These are phyloP conservation scores for Sinohyriopsis cumingii DNA, from an alignment of 2,888 invertebrate genomes.

Conservation along the genomic window DNA sequence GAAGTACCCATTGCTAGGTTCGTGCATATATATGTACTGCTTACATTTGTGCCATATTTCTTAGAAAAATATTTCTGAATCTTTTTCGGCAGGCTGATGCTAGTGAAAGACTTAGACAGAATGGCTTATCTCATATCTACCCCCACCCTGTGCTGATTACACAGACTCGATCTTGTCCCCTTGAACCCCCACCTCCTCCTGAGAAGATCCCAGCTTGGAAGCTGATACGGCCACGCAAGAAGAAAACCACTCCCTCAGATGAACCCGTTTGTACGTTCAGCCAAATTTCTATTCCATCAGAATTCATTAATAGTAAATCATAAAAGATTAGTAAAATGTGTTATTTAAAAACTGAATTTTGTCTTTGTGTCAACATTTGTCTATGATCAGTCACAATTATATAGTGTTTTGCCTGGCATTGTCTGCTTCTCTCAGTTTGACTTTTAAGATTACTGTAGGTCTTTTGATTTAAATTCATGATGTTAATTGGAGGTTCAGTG, in stretches of 20 bases:
- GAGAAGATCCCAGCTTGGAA: conserved; percentile 71
- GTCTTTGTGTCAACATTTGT: too few relatives aligned
- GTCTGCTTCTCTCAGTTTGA: too few relatives aligned
- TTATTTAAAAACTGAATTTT: neutral
- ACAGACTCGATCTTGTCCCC: conserved; percentile 70
- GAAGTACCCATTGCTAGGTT: too few relatives aligned
- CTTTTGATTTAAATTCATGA: too few relatives aligned
- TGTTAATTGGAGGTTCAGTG: too few relatives aligned
- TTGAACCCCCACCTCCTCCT: conserved; percentile 70
- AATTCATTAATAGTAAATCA: neutral
- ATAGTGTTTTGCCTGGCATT: too few relatives aligned
- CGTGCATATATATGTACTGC: too few relatives aligned
- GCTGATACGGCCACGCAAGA: conserved; percentile 68
- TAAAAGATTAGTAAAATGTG: neutral
- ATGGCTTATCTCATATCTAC: conserved; percentile 68
- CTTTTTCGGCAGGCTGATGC: conserved; percentile 64
- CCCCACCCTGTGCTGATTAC: conserved; percentile 70
- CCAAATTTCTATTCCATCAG: neutral
- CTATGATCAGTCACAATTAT: too few relatives aligned
- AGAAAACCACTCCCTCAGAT: conserved; percentile 66
- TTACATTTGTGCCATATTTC: too few relatives aligned
- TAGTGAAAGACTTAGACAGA: conserved; percentile 68
- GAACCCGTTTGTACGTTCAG: conserved; percentile 62
- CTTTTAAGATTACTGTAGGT: too few relatives aligned
- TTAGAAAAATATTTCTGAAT: neutral